phyloP scores from a whole-genome alignment of 2,113 vertebrate genomes.

The Eulemur rufifrons region DNA sequence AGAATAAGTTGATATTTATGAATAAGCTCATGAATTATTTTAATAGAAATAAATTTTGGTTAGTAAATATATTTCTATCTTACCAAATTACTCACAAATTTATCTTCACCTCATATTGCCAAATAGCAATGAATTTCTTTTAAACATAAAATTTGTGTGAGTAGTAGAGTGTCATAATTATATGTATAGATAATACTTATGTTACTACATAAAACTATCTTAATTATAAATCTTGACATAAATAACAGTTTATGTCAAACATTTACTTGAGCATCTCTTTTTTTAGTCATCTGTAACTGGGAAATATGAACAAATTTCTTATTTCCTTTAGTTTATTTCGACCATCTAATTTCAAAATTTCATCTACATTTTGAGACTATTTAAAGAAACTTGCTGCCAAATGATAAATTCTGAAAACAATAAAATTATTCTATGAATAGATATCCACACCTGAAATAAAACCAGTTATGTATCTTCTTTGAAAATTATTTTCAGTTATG shows the following conservation, averaged over 20 bases:
- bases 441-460: neutral
- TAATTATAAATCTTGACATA: neutral
- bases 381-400: neutral
- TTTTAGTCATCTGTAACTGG: neutral
- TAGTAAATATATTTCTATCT: neutral
- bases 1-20: neutral
- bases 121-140: constrained; percentile 3
- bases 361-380: neutral
- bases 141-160: neutral
- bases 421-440: neutral
- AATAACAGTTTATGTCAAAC: neutral
- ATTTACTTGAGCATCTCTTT: neutral
- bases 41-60: neutral
- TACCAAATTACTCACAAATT: neutral
- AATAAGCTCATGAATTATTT: neutral
- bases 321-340: neutral
- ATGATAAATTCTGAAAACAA: neutral
- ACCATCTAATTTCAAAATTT: neutral
- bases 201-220: neutral
- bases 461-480: neutral
- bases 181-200: neutral
- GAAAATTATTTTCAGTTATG: neutral
- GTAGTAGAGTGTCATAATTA: neutral
- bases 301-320: neutral
- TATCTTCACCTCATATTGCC: neutral